Percentiles rank a stretch among this genome's conserved stretches.
Evolutionary conservation across 1,140 invertebrate genomes (phyloP).

Genomic region (Coelopa frigida): DNA sequence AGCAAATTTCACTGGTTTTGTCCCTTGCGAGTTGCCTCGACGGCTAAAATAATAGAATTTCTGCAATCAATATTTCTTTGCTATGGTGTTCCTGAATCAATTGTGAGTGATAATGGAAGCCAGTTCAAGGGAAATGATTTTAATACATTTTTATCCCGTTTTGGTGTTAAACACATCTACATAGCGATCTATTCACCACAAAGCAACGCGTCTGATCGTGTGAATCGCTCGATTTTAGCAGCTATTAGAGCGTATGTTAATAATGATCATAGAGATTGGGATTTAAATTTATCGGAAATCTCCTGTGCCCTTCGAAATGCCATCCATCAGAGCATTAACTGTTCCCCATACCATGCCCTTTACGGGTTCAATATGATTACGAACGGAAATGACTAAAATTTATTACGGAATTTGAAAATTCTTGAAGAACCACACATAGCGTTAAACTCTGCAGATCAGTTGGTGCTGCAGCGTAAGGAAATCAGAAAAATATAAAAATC

Average conservation of each 20-base stretch:
- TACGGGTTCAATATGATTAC: conserved; percentile 17
- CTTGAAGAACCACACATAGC: too few relatives aligned
- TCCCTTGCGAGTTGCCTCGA: neutral
- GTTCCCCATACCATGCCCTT: conserved; percentile 11
- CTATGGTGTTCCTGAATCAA: neutral
- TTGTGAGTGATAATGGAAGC: neutral
- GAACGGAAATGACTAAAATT: too few relatives aligned
- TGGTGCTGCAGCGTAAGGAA: too few relatives aligned
- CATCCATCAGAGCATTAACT: conserved; percentile 4
- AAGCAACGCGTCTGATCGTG: conserved; percentile 1
- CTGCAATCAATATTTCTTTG: neutral
- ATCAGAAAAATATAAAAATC: too few relatives aligned
- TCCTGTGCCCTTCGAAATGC: conserved; percentile 9
- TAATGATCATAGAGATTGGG: conserved; percentile 14
- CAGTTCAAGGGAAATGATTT: conserved; percentile 1
- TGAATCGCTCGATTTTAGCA: conserved; percentile 3
- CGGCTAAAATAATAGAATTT: neutral
- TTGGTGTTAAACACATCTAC: neutral
- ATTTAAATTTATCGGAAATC: conserved; percentile 7
- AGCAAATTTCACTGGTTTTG: conserved; percentile 9
- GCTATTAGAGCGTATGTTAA: neutral
- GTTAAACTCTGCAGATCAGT: too few relatives aligned
- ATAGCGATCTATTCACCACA: conserved; percentile 3
- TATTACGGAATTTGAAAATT: too few relatives aligned
- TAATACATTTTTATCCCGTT: neutral